Evolutionary conservation across 2,113 vertebrate species (phyloP), one percentile per base, ranked within the genome.

Genomic region (Suricata suricatta): DNA sequence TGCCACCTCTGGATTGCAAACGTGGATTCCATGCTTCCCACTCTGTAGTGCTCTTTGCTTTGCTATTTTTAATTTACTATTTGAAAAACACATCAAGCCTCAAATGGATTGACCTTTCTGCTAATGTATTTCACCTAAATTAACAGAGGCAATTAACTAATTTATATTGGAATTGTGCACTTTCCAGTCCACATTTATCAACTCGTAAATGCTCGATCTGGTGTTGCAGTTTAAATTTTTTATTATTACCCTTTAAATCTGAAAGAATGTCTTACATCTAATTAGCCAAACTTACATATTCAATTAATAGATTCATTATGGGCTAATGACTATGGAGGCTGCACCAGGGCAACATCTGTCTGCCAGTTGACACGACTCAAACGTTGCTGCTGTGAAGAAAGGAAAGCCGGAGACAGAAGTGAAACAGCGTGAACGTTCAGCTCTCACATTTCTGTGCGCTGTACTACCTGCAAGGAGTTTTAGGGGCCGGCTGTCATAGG

Each of bases 231-330:
- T 99, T 99, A 98, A 99, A 98, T 99, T 99, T 99, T 99, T 99
- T 99, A 99, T 99, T 99, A 98, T 98, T 99, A 99, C 99, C 99
- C 99, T 99, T 99, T 99, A 98, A 97, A 98, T 98, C 98, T 98
- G 98, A 98, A 98, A 98, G 98, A 98, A 98, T 98, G 98, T 98
- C 98, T 99, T 97, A 77, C 54, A 98, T 98, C 98, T 99, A 98
- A 99, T 99, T 98, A 99, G 98, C 97, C 98, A 98, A 98, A 98
- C 98, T 98, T 99, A 99, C 98, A 98, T 99, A 99, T 98, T 98
- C 98, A 98, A 98, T 99, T 99, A 99, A 98, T 98, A 98, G 97
- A 97, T 98, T 99, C 98, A 98, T 99, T 99, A 98, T 47, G 97
- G 97, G 95, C 97, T 99, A 98, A 99, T 99, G 98, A 99, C 97